Evolutionary conservation across 1,140 invertebrate species (phyloP).

Genomic region (Magallana gigas): DNA sequence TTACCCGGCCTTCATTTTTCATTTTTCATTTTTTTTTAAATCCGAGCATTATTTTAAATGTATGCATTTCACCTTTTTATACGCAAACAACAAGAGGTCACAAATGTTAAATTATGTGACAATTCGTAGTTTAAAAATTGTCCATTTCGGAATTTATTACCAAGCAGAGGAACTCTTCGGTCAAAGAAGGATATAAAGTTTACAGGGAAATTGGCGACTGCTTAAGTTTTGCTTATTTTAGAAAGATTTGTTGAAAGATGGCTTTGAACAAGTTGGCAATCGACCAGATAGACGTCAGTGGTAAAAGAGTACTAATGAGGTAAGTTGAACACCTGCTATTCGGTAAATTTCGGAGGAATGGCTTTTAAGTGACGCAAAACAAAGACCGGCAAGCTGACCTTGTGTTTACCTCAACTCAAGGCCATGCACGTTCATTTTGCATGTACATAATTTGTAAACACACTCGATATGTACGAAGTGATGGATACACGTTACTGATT

Average conservation of each 20-base stretch:
- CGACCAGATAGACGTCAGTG: slow-evolving; percentile 81
- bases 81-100: neutral
- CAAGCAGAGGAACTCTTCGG: neutral
- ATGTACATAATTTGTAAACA: neutral
- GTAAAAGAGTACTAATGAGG: slow-evolving; percentile 80
- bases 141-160: too few species aligned
- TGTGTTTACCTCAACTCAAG: slow-evolving; percentile 47
- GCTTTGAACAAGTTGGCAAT: slow-evolving; percentile 83
- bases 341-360: neutral
- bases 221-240: neutral
- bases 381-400: slow-evolving; percentile 46
- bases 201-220: neutral
- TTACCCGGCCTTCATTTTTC: too few species aligned
- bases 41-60: too few species aligned
- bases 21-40: too few species aligned
- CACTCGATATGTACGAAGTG: neutral
- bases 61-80: too few species aligned
- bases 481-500: too few species aligned
- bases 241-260: slow-evolving; percentile 81
- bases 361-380: slow-evolving; percentile 41
- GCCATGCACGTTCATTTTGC: neutral
- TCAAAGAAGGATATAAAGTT: neutral
- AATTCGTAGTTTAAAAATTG: too few species aligned
- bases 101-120: neutral
- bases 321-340: slow-evolving; percentile 57